Base-by-base conservation (phyloP, 1,140 invertebrate species). In the Drosophila sproati region DNA sequence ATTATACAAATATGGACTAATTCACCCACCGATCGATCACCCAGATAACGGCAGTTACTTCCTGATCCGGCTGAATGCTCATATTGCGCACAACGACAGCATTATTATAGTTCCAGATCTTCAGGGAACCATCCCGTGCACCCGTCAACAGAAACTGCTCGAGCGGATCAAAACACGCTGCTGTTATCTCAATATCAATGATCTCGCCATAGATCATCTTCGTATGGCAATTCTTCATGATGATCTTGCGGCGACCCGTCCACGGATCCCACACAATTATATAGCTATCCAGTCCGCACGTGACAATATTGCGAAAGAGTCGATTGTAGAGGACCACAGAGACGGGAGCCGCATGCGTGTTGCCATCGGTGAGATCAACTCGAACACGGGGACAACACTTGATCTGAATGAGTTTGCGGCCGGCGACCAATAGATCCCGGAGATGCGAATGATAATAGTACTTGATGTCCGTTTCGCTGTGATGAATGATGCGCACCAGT, bases 61-160 rank as follows among this genome's bases (percentile, higher is more conserved):
- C 94, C 68, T 93, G 94, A 78, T 94, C 94, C 51, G 93, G 86
- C 64, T 95, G 94, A 28, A 95, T 94, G 32, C 91, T 88, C 95
- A 96, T 94, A 34, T 94, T 94, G 62, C 95, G 92, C 34, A 96
- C 82, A 77, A 95, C 96, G 0, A 93, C 93, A 0, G 96, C 96
- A 31, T 95, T 95, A 82, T 96, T 96, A 77, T 96, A 97, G 88
- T 96, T 96, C 96, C 96, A 97, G 5, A 96, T 94, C 90, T 95
- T 95, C 2, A 96, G 89, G 2, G 94, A 94, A 35, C 96, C 96
- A 89, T 96, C 94, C 50, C 94, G 93, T 1, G 95, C 96, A 0
- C 95, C 96, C 0, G 96, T 96, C 0, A 96, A 81, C 3, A 97
- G 93, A 50, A 95, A 93, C 78, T 96, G 95, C 59, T 95, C 93